These are phyloP conservation scores for Agonopterix heracliana DNA, from an alignment of 2,888 invertebrate genomes.

Conservation along the genomic window DNA sequence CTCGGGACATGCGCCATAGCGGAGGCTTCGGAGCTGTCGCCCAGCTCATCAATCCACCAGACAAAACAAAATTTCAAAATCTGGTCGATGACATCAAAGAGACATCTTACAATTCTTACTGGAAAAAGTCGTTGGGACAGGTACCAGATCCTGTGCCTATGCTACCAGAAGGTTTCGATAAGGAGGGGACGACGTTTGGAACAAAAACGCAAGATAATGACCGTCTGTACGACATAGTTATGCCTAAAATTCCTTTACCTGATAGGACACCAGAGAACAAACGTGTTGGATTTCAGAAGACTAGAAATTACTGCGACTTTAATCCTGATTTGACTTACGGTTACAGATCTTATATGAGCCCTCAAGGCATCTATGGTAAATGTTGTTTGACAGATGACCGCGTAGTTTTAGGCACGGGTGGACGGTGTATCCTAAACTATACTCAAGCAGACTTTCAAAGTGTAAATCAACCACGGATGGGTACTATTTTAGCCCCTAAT, in stretches of 20 bases:
- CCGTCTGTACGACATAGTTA: constrained; percentile 49
- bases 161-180: constrained; percentile 55
- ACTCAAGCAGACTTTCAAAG: constrained; percentile 40
- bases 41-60: constrained; percentile 41
- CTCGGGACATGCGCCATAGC: constrained; percentile 40
- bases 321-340: constrained; percentile 47
- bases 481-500: constrained; percentile 43
- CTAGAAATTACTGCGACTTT: constrained; percentile 34
- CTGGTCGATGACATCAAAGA: constrained; percentile 53
- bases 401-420: constrained; percentile 29
- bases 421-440: constrained; percentile 27
- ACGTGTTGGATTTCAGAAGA: constrained; percentile 20
- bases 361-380: constrained; percentile 43
- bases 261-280: constrained; percentile 21
- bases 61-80: constrained; percentile 50
- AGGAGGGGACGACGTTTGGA: constrained; percentile 44
- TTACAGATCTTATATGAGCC: constrained; percentile 30
- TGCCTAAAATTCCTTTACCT: constrained; percentile 24
- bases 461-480: constrained; percentile 28
- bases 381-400: constrained; percentile 35
- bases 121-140: constrained; percentile 46
- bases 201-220: constrained; percentile 38
- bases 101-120: constrained; percentile 53
- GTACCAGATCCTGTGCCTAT: constrained; percentile 48
- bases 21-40: constrained; percentile 37